A percentile compares a stretch with the other conserved stretches of the same genome.
Evolutionary conservation across 2,888 invertebrate genomes (phyloP).

Genomic region (Augochlorella aurata): DNA sequence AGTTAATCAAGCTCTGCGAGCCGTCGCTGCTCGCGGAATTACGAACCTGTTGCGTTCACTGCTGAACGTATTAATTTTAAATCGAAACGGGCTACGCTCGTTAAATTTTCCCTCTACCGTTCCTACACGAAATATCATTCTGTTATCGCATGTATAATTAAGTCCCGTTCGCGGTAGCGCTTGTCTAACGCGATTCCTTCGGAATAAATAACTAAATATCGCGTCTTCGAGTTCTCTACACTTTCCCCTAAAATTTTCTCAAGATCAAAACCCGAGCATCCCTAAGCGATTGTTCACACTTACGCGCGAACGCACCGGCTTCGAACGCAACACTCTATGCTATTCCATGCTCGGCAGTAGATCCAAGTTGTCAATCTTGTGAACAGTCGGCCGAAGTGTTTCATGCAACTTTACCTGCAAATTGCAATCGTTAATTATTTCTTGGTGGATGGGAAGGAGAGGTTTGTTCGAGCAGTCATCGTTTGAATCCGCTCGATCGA

Average conservation of each 20-base stretch:
- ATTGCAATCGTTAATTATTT: slow-evolving; percentile 1
- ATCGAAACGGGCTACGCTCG: slow-evolving; percentile 2
- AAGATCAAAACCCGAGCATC: neutral
- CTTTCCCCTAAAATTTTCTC: neutral
- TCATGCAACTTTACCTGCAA: neutral
- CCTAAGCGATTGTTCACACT: neutral
- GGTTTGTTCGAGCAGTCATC: neutral
- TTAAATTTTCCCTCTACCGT: slow-evolving; percentile 12
- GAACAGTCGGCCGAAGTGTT: neutral
- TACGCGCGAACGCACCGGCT: slow-evolving; percentile 11
- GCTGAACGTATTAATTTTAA: slow-evolving; percentile 43
- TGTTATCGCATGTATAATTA: neutral
- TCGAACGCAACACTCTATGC: neutral
- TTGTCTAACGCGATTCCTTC: neutral
- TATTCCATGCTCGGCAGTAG: neutral
- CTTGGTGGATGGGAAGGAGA: too few species aligned
- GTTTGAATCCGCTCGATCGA: neutral
- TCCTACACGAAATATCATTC: neutral
- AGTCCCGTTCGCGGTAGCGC: neutral
- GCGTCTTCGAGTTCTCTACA: neutral
- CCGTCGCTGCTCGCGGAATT: slow-evolving; percentile 44
- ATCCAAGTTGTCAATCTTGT: neutral
- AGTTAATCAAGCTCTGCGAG: slow-evolving; percentile 29
- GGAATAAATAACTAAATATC: neutral
- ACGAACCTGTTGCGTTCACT: slow-evolving; percentile 64